phyloP scores from a whole-genome alignment of 1,140 invertebrate genomes.

The Procambarus clarkii region DNA sequence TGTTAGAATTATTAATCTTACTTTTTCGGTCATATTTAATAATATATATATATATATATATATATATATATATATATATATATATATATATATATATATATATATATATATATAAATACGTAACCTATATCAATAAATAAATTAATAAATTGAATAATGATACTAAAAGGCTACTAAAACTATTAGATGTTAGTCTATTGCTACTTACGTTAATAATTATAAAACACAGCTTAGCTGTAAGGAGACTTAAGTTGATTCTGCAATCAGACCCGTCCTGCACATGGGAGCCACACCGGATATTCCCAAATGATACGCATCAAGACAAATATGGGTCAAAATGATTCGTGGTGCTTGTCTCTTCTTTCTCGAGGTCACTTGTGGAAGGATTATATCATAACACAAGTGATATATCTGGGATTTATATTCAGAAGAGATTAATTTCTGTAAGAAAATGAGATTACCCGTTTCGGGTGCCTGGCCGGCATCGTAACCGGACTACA shows the following conservation, averaged over 20 bases:
- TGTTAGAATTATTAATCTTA: too few species aligned
- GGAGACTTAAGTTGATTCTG: background rate
- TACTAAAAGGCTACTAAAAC: background rate
- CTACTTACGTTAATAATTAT: too few species aligned
- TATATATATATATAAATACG: background rate
- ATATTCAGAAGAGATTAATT: background rate
- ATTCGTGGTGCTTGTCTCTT: background rate
- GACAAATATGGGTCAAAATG: too few species aligned
- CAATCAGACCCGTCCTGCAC: background rate
- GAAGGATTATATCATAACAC: background rate
- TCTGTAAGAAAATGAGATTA: background rate
- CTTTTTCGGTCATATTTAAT: too few species aligned
- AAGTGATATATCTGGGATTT: background rate
- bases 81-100: slow-evolving; percentile 34
- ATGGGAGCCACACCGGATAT: background rate
- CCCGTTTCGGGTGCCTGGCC: background rate
- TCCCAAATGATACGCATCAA: background rate
- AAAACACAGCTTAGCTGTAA: background rate
- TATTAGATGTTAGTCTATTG: background rate
- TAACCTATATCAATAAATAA: too few species aligned
- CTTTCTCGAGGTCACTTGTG: background rate
- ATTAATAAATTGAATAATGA: background rate
- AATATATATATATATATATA: too few species aligned
- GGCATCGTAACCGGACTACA: too few species aligned
- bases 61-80: slow-evolving; percentile 22